phyloP scores from a whole-genome alignment of 2,888 invertebrate species.

The Dasysyrphus tricinctus region DNA sequence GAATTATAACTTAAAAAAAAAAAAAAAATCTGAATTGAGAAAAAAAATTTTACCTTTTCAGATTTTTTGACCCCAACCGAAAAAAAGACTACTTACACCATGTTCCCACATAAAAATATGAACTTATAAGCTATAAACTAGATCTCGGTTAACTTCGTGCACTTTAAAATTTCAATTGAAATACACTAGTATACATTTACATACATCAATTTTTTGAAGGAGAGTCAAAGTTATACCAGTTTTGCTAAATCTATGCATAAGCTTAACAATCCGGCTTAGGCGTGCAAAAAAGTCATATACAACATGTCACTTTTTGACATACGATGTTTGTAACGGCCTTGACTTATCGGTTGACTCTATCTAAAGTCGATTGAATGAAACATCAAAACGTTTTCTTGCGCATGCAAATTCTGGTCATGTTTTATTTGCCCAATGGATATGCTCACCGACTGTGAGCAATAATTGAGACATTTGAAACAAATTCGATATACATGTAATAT shows the following conservation, averaged over 20 bases:
- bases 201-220: neutral
- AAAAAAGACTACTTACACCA: neutral
- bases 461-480: constrained; percentile 65
- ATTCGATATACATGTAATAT: constrained; percentile 31
- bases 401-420: constrained; percentile 48
- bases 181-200: neutral
- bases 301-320: neutral
- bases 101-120: neutral
- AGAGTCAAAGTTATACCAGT: neutral
- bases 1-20: too few relatives aligned
- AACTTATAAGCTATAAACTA: neutral
- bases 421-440: constrained; percentile 21
- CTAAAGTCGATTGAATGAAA: constrained; percentile 40
- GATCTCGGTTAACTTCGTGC: neutral
- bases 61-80: neutral
- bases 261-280: neutral
- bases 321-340: constrained; percentile 42
- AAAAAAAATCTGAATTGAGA: too few relatives aligned
- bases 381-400: constrained; percentile 28
- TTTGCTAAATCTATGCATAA: neutral
- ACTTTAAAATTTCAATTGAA: neutral
- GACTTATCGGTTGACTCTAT: constrained; percentile 50
- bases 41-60: neutral
- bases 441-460: constrained; percentile 31
- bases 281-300: neutral